Evolutionary conservation across 64 coral and sea anemone species (phyloP).

Genomic region (Montipora efflorescens): DNA sequence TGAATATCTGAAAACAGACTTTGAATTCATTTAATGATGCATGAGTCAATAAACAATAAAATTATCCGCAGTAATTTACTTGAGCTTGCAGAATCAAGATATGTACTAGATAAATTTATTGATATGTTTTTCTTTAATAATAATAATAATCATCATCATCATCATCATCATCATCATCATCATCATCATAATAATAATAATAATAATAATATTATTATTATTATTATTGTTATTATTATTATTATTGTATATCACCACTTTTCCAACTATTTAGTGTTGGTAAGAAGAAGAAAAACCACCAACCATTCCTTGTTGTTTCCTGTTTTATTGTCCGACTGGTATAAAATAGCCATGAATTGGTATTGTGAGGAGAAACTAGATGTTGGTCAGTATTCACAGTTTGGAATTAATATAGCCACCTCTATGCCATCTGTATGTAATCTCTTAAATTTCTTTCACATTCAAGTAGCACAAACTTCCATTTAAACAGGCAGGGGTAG

Average conservation of each 20-base stretch:
- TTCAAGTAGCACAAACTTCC: neutral
- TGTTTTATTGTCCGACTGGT: neutral
- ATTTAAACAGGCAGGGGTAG: neutral
- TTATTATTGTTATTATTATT: no score
- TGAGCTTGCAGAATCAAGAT: conserved; percentile 12
- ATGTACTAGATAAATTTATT: neutral
- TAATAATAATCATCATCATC: neutral
- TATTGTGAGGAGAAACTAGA: neutral
- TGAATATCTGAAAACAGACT: neutral
- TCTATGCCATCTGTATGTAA: neutral
- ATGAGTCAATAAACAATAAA: neutral
- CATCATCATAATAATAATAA: no score
- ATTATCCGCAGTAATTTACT: neutral
- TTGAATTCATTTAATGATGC: neutral
- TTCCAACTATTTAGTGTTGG: neutral
- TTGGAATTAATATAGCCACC: neutral
- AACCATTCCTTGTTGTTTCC: neutral
- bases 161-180: no score
- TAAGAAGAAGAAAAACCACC: neutral
- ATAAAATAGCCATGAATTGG: neutral
- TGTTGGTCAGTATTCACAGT: neutral
- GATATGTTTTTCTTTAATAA: neutral
- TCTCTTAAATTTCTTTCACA: neutral
- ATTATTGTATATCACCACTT: neutral
- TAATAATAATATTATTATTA: no score